Base-by-base conservation (phyloP, 2,797 vertebrate species). In the Sebastes elongatus region DNA sequence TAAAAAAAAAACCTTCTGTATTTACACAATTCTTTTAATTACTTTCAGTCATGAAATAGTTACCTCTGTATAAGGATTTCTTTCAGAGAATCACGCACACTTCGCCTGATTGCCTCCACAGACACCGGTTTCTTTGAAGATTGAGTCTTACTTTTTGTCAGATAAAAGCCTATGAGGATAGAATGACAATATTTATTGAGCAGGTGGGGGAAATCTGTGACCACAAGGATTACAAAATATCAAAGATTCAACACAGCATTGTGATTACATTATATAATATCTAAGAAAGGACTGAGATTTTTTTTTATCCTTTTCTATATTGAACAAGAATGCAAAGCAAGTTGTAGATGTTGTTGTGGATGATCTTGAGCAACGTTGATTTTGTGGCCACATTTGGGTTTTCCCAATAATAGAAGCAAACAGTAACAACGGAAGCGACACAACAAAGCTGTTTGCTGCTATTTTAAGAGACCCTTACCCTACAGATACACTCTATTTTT, bases 41-140 rank as follows among this genome's bases (percentile, higher is more conserved):
- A 7, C 14, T 25, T 35, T 33, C 2, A 33, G 33, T 65, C 16
- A 16, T 67, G 13, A 59, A 82, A 66, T 9, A 49, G 83, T 84
- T 90, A 98, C 99, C 98, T 97, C 93, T 98, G 99, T 88, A 97
- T 90, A 4, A 99, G 96, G 86, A 99, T 99, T 82, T 99, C 98
- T 91, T 97, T 98, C 56, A 99, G 95, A 63, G 99, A 98, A 25
- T 99, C 98, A 2, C 97, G 96, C 70, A 99, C 99, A 22, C 97
- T 99, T 82, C 97, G 96, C 81, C 99, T 96, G 93, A 99, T 99
- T 83, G 99, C 97, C 78, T 99, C 98, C 75, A 97, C 95, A 84
- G 98, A 99, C 57, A 90, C 93, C 0, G 97, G 98, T 85, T 98
- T 96, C 92, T 96, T 99, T 49, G 97, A 84, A 52, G 96, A 90